Base-by-base conservation (phyloP, 2,113 vertebrate species). In the Eonycteris spelaea region DNA sequence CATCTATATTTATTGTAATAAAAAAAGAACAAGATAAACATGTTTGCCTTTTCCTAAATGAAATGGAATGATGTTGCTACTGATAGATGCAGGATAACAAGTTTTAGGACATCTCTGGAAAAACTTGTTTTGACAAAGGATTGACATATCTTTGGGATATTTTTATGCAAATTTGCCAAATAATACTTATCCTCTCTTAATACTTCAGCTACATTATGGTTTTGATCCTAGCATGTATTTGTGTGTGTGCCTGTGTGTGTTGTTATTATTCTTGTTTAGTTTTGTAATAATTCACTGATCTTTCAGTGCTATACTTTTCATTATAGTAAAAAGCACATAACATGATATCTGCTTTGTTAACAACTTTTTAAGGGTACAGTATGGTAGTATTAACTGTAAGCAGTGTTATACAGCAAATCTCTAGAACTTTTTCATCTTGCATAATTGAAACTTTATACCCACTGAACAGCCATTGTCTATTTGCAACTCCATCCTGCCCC, bases 91-190 rank as follows among this genome's bases (percentile, higher is more conserved):
- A 80, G 15, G 59, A 59, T 74, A 71, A 73, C n/a, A 91, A 30
- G 91, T 88, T 80, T 96, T 15, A 61, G 48, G 0, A 61, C 78
- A 73, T 83, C 7, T 93, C 33, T n/a, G 86, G 89, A 84, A 59
- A 90, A 33, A 89, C 7, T 92, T 91, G 80, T 84, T 79, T 18
- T 91, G 12, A 51, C 55, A 26, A 89, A 90, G 80, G 30, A 10
- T 57, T 22, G 6, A 19, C 53, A 57, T 75, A 68, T 40, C 28
- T 93, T 86, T 94, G 35, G 61, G 35, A 90, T 89, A 84, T 21
- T 53, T 86, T 65, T 43, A 90, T 79, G 79, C 90, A 97, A 94
- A 94, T 48, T 89, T 95, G 1, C 40, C 45, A 95, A 74, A 94
- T 89, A 86, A 40, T 86, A 51, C 15, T 94, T 79, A 10, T 92